These are phyloP conservation scores for Candoia aspera DNA, from an alignment of 2,113 vertebrate species.

Conservation along the genomic window DNA sequence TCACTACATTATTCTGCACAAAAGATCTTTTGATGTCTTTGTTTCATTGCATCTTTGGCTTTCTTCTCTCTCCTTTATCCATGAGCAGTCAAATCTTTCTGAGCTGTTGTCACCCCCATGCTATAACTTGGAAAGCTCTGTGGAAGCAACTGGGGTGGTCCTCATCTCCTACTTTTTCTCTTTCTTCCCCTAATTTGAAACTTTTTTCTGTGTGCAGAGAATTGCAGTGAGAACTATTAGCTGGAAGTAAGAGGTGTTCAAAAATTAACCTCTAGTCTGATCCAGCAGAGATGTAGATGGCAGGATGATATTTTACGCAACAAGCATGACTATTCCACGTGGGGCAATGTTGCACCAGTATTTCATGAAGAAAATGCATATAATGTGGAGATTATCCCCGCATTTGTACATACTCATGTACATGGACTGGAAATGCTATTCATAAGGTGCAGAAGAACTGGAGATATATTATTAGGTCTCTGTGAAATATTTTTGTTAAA, in stretches of 20 bases:
- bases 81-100: not conserved
- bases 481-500: not conserved
- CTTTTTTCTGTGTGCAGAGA: not conserved
- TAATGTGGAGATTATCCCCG: not conserved
- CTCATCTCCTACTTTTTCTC: not conserved
- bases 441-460: not conserved
- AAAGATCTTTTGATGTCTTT: constrained; percentile 10
- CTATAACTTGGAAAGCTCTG: not conserved
- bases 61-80: not conserved
- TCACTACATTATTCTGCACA: constrained; percentile 11
- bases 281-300: not conserved
- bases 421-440: not conserved
- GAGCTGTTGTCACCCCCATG: not conserved
- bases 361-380: not conserved
- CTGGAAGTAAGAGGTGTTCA: not conserved
- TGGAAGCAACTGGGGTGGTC: not conserved
- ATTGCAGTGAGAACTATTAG: not conserved
- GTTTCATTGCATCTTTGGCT: constrained; percentile 11
- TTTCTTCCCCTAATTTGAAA: constrained; percentile 4
- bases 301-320: not conserved
- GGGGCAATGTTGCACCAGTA: too few species aligned
- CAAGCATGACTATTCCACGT: too few species aligned
- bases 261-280: not conserved
- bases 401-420: not conserved
- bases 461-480: not conserved